phyloP scores from a whole-genome alignment of 2,113 vertebrate genomes.

The Vulpes lagopus region DNA sequence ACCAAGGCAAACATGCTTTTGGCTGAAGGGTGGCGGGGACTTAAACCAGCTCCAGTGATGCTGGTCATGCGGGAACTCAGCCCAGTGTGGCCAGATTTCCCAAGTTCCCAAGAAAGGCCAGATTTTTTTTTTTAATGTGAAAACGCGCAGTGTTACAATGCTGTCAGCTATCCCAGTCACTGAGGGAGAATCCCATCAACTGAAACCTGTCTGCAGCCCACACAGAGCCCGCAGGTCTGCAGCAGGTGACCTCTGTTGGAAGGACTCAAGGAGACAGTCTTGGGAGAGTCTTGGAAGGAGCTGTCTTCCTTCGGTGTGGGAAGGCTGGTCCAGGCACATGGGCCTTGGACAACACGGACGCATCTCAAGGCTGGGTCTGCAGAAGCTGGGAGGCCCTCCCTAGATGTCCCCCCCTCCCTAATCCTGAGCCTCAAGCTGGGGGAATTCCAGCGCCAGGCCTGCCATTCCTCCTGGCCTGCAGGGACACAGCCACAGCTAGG shows the following conservation, averaged over 20 bases:
- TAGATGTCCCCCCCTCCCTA: not conserved
- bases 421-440: not conserved
- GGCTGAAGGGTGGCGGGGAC: not conserved
- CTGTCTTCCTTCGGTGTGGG: not conserved
- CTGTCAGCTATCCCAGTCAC: not conserved
- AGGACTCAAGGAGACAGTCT: not conserved
- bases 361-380: not conserved
- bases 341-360: rapidly evolving
- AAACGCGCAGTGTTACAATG: not conserved
- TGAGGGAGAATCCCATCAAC: not conserved
- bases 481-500: not conserved
- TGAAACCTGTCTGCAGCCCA: not conserved
- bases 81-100: not conserved
- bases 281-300: not conserved
- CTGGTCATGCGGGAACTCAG: not conserved
- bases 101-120: slow-evolving; percentile 8
- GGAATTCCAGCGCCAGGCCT: not conserved
- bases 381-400: not conserved
- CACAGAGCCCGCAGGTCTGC: not conserved
- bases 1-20: not conserved
- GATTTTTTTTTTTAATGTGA: not conserved
- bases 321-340: not conserved
- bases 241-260: not conserved
- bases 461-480: not conserved
- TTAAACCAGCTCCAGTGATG: rapidly evolving